phyloP scores from a whole-genome alignment of 2,113 vertebrate genomes.

The Lynx canadensis region DNA sequence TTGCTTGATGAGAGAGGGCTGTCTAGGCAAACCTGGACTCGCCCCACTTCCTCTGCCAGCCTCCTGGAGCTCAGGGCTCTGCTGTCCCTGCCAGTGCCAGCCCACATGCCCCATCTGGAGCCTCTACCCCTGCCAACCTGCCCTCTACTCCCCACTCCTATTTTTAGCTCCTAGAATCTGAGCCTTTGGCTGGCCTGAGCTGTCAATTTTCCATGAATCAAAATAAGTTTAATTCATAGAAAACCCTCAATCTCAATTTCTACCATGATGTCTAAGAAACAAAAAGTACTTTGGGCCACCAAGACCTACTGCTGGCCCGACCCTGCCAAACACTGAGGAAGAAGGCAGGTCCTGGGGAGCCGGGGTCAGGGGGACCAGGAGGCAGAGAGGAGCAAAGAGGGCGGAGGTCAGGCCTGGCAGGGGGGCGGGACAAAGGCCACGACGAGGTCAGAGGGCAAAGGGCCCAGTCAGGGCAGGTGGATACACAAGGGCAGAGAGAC shows the following conservation, averaged over 20 bases:
- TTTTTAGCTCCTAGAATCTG: slow-evolving; percentile 2
- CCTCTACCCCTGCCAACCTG: neutral
- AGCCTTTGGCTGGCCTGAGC: neutral
- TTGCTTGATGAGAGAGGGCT: neutral
- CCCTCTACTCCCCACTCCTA: neutral
- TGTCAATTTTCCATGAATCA: neutral
- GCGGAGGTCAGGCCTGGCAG: neutral
- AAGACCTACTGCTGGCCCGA: too few relatives aligned
- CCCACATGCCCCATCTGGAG: neutral
- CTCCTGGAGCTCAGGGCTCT: neutral
- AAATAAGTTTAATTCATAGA: neutral
- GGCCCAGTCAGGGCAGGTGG: neutral
- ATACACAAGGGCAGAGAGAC: neutral
- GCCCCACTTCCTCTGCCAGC: neutral
- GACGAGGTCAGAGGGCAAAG: neutral
- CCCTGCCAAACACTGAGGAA: neutral
- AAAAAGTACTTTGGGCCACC: neutral
- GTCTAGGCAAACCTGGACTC: neutral
- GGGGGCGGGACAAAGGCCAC: neutral
- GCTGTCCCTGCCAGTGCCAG: neutral
- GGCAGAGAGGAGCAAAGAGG: too few relatives aligned
- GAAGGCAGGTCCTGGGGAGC: neutral
- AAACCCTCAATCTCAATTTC: neutral
- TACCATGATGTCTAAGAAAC: neutral
- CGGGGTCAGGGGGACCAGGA: neutral